phyloP scores from a whole-genome alignment of 2,797 vertebrate species.

The Diceros bicornis region DNA sequence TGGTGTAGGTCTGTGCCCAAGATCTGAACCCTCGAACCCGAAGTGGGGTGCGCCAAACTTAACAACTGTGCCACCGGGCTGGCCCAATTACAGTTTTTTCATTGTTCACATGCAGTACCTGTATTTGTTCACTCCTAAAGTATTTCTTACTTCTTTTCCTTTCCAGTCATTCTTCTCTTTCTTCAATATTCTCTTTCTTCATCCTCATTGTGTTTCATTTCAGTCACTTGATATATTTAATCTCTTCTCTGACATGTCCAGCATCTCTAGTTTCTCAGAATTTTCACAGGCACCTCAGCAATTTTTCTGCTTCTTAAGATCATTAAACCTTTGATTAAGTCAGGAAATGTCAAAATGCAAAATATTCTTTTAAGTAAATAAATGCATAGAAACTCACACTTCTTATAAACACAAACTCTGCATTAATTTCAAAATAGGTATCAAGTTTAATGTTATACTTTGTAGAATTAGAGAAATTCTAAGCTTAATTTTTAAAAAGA shows the following conservation, averaged over 20 bases:
- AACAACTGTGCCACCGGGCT: too few species aligned
- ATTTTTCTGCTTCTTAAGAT: not conserved
- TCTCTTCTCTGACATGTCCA: not conserved
- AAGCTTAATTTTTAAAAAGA: not conserved
- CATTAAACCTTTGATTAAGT: not conserved
- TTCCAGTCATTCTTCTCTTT: not conserved
- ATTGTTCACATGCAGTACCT: not conserved
- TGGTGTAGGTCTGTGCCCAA: too few species aligned
- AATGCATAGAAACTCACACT: not conserved
- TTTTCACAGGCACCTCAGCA: not conserved
- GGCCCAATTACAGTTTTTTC: not conserved
- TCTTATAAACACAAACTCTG: not conserved
- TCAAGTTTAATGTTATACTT: not conserved
- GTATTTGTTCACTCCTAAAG: not conserved
- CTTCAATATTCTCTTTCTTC: not conserved
- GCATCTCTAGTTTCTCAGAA: not conserved
- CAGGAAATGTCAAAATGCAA: constrained; percentile 34
- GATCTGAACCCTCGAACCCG: too few species aligned
- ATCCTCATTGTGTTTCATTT: not conserved
- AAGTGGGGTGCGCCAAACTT: too few species aligned
- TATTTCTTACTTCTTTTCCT: not conserved
- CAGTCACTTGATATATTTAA: not conserved
- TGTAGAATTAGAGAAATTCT: constrained; percentile 5
- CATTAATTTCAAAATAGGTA: constrained; percentile 37
- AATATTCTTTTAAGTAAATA: constrained; percentile 21